Evolutionary conservation across 2,797 vertebrate species (phyloP).

Genomic region (Intellagama lesueurii): DNA sequence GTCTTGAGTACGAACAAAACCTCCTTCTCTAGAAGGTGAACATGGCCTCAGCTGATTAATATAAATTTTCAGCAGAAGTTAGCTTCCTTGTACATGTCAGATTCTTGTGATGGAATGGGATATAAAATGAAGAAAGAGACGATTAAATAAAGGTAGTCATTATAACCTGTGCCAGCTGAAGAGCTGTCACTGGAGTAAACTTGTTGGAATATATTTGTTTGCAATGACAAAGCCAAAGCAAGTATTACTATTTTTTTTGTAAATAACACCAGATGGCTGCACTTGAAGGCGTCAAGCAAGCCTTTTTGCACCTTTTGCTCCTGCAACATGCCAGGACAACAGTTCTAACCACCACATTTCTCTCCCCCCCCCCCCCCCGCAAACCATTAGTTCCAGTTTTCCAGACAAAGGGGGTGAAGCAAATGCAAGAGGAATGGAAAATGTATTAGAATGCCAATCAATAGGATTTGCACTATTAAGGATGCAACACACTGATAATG

Average conservation of each 20-base stretch:
- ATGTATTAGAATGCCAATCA: background rate
- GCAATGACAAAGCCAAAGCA: constrained; percentile 25
- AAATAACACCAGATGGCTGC: background rate
- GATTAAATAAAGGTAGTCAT: background rate
- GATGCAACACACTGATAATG: background rate
- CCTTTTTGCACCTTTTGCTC: background rate
- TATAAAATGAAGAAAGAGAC: background rate
- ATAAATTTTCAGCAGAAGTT: background rate
- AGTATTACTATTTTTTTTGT: background rate
- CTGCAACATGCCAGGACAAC: background rate
- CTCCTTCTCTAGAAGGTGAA: background rate
- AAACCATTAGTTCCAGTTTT: background rate
- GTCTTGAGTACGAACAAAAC: background rate
- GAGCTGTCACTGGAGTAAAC: constrained; percentile 30
- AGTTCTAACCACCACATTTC: background rate
- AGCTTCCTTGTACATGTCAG: background rate
- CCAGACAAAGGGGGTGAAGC: background rate
- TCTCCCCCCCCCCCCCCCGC: background rate
- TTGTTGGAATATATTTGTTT: constrained; percentile 15
- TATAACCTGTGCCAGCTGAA: constrained; percentile 3
- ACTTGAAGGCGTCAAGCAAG: background rate
- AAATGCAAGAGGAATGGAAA: constrained; percentile 47
- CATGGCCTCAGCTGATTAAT: background rate
- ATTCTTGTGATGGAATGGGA: background rate
- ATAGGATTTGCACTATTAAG: background rate